phyloP scores from a whole-genome alignment of 2,113 vertebrate species.

The Menura novaehollandiae region DNA sequence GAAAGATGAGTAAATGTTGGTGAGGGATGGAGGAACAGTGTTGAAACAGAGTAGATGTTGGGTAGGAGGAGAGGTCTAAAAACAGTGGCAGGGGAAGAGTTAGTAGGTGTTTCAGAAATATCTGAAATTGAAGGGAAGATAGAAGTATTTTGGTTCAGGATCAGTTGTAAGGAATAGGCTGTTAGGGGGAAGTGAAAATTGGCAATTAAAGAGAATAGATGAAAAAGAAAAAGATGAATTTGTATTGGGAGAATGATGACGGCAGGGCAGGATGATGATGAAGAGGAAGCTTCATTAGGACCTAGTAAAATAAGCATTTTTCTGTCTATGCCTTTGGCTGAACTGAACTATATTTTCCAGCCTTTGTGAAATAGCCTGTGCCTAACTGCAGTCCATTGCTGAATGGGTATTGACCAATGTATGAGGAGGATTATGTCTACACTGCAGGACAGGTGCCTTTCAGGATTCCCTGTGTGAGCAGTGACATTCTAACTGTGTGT shows the following conservation, averaged over 20 bases:
- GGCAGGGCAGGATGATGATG: not conserved
- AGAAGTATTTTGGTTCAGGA: not conserved
- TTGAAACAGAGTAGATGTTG: constrained; percentile 15
- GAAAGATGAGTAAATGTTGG: constrained; percentile 29
- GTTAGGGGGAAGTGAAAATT: not conserved
- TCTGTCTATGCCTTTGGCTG: not conserved
- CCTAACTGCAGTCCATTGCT: fast-evolving
- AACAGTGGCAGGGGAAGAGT: constrained; percentile 7
- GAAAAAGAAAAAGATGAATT: not conserved
- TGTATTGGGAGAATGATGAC: not conserved
- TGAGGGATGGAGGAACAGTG: constrained; percentile 1
- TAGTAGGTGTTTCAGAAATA: constrained; percentile 29
- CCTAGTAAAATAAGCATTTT: not conserved
- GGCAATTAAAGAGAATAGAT: not conserved
- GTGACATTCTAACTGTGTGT: not conserved
- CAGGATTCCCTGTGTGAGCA: not conserved
- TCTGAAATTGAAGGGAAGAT: not conserved
- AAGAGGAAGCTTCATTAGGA: not conserved
- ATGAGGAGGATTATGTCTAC: not conserved
- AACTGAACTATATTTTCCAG: not conserved
- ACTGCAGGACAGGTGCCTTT: not conserved
- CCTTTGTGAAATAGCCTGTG: not conserved
- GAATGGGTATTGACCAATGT: not conserved
- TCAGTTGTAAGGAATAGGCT: not conserved
- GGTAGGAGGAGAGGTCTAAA: constrained; percentile 37